Evolutionary conservation across 2,888 invertebrate genomes (phyloP).

Genomic region (Caenorhabditis macrosperma): DNA sequence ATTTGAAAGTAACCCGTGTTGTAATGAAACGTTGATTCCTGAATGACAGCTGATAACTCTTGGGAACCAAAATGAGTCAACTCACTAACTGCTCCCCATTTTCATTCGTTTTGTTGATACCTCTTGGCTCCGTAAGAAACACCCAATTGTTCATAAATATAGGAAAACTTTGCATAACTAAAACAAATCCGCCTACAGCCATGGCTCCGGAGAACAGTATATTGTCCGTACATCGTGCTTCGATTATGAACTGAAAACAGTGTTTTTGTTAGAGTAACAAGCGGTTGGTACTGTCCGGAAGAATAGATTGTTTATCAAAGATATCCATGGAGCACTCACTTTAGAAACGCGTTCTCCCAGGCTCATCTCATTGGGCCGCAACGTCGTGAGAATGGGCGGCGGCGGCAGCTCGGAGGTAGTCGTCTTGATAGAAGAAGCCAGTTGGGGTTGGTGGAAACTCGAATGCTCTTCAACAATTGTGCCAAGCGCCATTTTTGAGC

Average conservation of each 20-base stretch:
- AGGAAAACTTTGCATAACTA: constrained; percentile 69
- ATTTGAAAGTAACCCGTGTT: constrained; percentile 78
- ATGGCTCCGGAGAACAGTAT: constrained; percentile 66
- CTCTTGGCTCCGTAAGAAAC: constrained; percentile 75
- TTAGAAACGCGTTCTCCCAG: constrained; percentile 55
- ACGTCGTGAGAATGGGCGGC: background rate
- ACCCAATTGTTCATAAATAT: constrained; percentile 77
- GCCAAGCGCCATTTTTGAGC: constrained; percentile 63
- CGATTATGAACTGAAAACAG: constrained; percentile 64
- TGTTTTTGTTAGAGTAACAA: background rate
- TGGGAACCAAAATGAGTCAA: background rate
- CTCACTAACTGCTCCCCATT: constrained; percentile 75
- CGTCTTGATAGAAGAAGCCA: constrained; percentile 28
- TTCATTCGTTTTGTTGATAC: constrained; percentile 77
- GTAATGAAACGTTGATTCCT: constrained; percentile 71
- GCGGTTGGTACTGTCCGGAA: background rate
- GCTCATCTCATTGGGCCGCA: constrained; percentile 45
- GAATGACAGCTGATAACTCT: constrained; percentile 1
- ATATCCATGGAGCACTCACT: constrained; percentile 14
- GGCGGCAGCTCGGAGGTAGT: constrained; percentile 9
- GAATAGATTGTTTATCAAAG: background rate
- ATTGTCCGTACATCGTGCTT: constrained; percentile 73
- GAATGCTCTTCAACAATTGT: constrained; percentile 64
- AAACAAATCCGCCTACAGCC: constrained; percentile 62
- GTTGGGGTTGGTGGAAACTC: constrained; percentile 43